These are phyloP conservation scores for Pantherophis vulpinus DNA, from an alignment of 2,797 vertebrate species.

Conservation along the genomic window DNA sequence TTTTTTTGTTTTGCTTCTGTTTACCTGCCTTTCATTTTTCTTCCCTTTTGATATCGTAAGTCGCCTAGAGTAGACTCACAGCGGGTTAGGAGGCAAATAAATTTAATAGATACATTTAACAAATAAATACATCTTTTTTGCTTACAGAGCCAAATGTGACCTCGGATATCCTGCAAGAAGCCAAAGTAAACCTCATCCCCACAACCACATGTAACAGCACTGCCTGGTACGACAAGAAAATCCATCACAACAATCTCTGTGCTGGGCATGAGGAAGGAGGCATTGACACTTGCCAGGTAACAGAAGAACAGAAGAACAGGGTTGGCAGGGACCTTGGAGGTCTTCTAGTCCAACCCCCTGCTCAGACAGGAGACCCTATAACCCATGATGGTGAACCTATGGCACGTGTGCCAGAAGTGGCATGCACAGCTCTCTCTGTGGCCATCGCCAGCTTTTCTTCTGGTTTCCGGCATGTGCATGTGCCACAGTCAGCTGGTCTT, in stretches of 20 bases:
- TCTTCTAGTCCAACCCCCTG: not conserved
- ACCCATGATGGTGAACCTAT: no score
- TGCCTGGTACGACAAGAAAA: constrained; percentile 17
- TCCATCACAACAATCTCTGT: constrained; percentile 36
- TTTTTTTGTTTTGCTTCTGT: not conserved
- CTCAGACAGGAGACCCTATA: not conserved
- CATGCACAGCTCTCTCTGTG: no score
- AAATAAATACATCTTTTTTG: not conserved
- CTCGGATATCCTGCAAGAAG: constrained; percentile 33
- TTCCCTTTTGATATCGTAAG: not conserved
- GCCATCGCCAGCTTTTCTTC: no score
- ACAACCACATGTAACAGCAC: constrained; percentile 15
- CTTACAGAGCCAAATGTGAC: not conserved
- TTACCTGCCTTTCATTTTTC: not conserved
- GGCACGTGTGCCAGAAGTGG: no score
- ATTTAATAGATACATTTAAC: not conserved
- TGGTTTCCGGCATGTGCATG: no score
- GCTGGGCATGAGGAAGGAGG: constrained; percentile 38
- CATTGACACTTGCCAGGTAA: constrained; percentile 45
- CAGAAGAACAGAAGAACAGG: no score
- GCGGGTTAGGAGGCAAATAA: not conserved
- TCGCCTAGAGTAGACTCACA: not conserved
- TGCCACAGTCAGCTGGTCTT: no score
- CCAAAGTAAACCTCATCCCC: constrained; percentile 27
- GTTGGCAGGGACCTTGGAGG: not conserved